Percentiles rank a stretch among this genome's conserved stretches.
Conservation (phyloP, 2,113 vertebrate species). For the Rhinolophus ferrumequinum region DNA sequence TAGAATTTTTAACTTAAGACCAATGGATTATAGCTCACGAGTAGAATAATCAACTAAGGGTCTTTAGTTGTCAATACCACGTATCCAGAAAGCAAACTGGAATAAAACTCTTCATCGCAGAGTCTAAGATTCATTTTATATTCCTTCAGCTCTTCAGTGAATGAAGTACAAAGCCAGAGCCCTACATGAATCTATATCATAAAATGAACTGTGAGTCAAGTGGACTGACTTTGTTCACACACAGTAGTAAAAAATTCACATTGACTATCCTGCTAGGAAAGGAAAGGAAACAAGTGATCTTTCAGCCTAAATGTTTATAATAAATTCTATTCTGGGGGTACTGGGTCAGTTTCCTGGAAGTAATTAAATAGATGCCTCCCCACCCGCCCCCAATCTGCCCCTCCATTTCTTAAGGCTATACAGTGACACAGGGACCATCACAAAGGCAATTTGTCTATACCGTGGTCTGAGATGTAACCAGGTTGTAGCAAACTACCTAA, state of each 20-base stretch:
- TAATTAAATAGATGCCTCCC: not conserved
- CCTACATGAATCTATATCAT: not conserved
- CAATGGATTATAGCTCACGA: not conserved
- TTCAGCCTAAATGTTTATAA: constrained; percentile 4
- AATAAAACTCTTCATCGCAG: not conserved
- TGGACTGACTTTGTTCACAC: not conserved
- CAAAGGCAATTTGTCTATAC: not conserved
- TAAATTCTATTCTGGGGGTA: constrained; percentile 26
- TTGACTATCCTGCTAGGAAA: not conserved
- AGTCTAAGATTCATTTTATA: not conserved
- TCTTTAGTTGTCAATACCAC: not conserved
- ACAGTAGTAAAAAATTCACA: not conserved
- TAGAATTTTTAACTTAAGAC: constrained; percentile 9
- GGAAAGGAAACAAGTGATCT: constrained; percentile 30
- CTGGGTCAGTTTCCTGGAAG: not conserved
- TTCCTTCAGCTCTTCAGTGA: not conserved
- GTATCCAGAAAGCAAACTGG: not conserved
- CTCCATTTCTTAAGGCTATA: not conserved
- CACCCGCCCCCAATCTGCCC: not conserved
- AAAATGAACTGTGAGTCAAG: not conserved
- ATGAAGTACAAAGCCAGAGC: not conserved
- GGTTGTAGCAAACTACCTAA: not conserved
- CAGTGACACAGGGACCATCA: not conserved
- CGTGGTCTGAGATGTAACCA: not conserved
- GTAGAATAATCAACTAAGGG: not conserved